phyloP scores from a whole-genome alignment of 2,797 vertebrate genomes.

The Triplophysa yarkandensis region DNA sequence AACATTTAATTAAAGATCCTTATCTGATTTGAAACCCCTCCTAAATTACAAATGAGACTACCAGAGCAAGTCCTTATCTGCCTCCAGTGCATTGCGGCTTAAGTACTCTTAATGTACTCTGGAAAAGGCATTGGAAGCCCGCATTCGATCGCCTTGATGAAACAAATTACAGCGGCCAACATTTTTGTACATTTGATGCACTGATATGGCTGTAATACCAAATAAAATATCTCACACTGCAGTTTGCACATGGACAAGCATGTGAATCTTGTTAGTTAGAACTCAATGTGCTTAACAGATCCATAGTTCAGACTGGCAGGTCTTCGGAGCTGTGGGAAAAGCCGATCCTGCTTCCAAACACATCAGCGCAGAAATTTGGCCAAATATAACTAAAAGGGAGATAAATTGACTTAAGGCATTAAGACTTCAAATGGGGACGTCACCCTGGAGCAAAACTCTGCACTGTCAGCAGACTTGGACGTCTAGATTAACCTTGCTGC shows the following conservation, averaged over 20 bases:
- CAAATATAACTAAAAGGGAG: conserved; percentile 63
- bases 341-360: conserved; percentile 17
- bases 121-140: conserved; percentile 2
- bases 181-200: conserved; percentile 20
- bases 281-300: conserved; percentile 19
- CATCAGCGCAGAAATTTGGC: neutral
- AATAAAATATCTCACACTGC: neutral
- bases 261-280: conserved; percentile 25
- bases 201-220: neutral
- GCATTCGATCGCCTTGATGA: conserved; percentile 13
- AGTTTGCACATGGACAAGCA: conserved; percentile 17
- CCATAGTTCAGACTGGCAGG: conserved; percentile 29
- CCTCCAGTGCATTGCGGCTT: conserved; percentile 18
- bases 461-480: conserved; percentile 77
- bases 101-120: conserved; percentile 33
- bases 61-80: conserved; percentile 43
- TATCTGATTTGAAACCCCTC: conserved; percentile 46
- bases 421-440: conserved; percentile 77
- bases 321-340: conserved; percentile 35
- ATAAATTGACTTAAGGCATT: conserved; percentile 78
- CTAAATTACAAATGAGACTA: conserved; percentile 45
- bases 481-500: conserved; percentile 82
- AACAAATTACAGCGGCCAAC: neutral
- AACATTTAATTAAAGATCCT: conserved; percentile 54
- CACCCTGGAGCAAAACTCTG: conserved; percentile 76